phyloP scores from a whole-genome alignment of 2,888 invertebrate genomes.

The Parelbella ahira region DNA sequence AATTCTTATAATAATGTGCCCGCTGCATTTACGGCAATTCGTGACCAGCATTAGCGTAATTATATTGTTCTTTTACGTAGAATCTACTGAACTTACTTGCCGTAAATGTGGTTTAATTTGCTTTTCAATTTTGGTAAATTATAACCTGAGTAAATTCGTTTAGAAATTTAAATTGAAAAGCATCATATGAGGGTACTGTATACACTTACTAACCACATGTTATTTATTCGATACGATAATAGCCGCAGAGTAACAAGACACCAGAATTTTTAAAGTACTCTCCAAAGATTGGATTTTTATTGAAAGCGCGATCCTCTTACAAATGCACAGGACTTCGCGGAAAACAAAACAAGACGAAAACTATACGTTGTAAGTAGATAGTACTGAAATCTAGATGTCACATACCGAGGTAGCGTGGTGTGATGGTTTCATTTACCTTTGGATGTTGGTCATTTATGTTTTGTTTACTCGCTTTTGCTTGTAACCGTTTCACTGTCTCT shows the following conservation, averaged over 20 bases:
- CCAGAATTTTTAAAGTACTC: conserved; percentile 55
- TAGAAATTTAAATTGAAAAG: conserved; percentile 24
- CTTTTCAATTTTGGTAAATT: conserved; percentile 36
- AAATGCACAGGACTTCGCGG: conserved; percentile 55
- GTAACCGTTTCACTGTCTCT: conserved; percentile 43
- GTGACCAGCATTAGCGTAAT: no score
- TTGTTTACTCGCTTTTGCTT: conserved; percentile 55
- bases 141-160: no score
- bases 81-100: no score
- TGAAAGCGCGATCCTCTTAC: conserved; percentile 47
- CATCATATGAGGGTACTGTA: conserved; percentile 14
- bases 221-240: conserved; percentile 67
- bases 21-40: conserved; percentile 46
- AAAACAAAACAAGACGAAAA: conserved; percentile 40
- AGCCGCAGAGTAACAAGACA: conserved; percentile 63
- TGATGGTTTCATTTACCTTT: conserved; percentile 60
- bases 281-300: conserved; percentile 71
- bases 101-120: conserved; percentile 34
- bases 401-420: conserved; percentile 70
- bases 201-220: conserved; percentile 55
- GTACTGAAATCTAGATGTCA: conserved; percentile 58
- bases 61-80: no score
- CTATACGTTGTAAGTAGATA: conserved; percentile 59
- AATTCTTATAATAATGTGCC: conserved; percentile 37
- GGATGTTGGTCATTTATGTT: conserved; percentile 33